A percentile compares a stretch with the other conserved stretches of the same genome.
Conservation (phyloP, 2,888 invertebrate species). For the Callyntrura guangdongensis region DNA sequence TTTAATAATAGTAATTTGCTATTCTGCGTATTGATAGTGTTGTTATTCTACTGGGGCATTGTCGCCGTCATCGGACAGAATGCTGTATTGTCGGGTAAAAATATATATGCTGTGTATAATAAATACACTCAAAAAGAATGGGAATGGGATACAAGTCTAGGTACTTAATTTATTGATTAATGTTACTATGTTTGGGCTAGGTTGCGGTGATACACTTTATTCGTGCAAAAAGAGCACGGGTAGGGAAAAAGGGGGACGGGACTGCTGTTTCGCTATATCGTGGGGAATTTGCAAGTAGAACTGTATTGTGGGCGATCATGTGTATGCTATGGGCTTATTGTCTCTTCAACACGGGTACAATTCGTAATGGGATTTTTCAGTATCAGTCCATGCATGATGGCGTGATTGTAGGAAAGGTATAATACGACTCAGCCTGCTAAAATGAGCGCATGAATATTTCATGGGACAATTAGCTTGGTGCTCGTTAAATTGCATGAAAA, state of each 20-base stretch:
- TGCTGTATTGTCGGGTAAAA: not conserved
- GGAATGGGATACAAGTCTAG: not conserved
- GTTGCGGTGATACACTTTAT: slow-evolving; percentile 53
- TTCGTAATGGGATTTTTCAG: slow-evolving; percentile 40
- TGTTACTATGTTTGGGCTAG: slow-evolving; percentile 32
- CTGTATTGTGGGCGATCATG: not conserved
- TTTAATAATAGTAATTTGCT: slow-evolving; percentile 41
- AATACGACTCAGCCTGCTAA: not conserved
- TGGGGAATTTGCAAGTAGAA: not conserved
- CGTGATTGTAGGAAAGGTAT: slow-evolving; percentile 42
- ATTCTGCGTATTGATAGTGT: slow-evolving; percentile 14
- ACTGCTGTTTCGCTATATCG: slow-evolving; percentile 11
- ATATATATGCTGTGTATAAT: not conserved
- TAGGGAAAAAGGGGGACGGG: not conserved
- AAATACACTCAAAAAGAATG: not conserved
- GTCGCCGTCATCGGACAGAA: not conserved
- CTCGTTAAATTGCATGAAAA: slow-evolving; percentile 60
- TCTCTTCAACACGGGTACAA: not conserved
- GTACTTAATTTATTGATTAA: slow-evolving; percentile 43
- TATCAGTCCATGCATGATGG: slow-evolving; percentile 16
- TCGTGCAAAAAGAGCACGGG: slow-evolving; percentile 11
- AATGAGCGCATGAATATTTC: slow-evolving; percentile 67
- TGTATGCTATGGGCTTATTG: not conserved
- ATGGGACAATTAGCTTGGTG: slow-evolving; percentile 67
- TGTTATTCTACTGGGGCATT: slow-evolving; percentile 3